Conservation (phyloP, 2,888 invertebrate genomes). For the Lasioglossum figueresi region DNA sequence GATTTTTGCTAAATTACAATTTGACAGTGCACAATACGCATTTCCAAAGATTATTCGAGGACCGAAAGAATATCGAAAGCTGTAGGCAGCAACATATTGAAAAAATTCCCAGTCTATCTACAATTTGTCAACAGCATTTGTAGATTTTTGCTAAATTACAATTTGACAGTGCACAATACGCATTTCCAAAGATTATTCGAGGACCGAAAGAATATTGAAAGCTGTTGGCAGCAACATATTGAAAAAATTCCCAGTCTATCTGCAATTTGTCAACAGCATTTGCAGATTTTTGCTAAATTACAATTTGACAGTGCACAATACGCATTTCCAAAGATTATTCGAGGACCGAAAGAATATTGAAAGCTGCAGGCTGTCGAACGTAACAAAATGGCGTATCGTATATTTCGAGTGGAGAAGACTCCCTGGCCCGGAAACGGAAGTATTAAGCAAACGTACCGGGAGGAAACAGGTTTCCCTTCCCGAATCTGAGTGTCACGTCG, state of each 20-base stretch:
- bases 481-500: neutral
- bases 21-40: too few species aligned
- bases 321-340: neutral
- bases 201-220: too few species aligned
- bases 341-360: neutral
- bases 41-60: too few species aligned
- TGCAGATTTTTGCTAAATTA: too few species aligned
- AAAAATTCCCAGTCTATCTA: neutral
- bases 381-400: neutral
- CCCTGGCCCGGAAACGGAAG: neutral
- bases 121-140: neutral
- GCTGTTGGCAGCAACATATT: too few species aligned
- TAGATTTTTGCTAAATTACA: neutral
- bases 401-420: neutral
- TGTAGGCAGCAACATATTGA: too few species aligned
- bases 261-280: too few species aligned
- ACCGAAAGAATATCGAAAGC: too few species aligned
- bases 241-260: too few species aligned
- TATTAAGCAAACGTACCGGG: constrained; percentile 2
- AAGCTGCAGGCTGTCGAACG: neutral
- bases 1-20: too few species aligned
- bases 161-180: neutral
- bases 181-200: neutral
- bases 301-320: too few species aligned
- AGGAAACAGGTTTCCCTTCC: neutral